A percentile compares a stretch with the other conserved stretches of the same genome.
phyloP scores from a whole-genome alignment of 1,140 invertebrate species.

The Pissodes strobi region DNA sequence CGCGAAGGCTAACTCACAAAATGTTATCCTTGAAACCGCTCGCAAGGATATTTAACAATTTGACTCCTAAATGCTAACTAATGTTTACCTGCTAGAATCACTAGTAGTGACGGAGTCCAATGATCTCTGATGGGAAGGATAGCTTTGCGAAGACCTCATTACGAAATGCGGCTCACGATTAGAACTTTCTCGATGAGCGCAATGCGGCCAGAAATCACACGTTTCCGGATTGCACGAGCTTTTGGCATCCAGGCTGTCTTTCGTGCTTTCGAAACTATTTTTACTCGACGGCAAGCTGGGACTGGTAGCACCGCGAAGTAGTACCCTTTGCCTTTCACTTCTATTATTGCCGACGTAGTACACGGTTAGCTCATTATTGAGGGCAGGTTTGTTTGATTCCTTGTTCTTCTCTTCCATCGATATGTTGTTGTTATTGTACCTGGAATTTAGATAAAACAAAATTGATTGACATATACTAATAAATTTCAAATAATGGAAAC shows the following conservation, averaged over 20 bases:
- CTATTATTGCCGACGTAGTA: conserved; percentile 56
- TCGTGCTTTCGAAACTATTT: conserved; percentile 34
- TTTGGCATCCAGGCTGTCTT: conserved; percentile 34
- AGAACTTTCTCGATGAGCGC: conserved; percentile 57
- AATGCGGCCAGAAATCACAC: conserved; percentile 65
- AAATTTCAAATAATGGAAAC: too few species aligned
- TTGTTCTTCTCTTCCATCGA: conserved; percentile 52
- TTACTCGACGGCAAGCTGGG: conserved; percentile 47
- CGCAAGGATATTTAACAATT: not conserved
- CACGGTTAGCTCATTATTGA: conserved; percentile 56
- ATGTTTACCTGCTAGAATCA: conserved; percentile 28
- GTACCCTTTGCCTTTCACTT: conserved; percentile 50
- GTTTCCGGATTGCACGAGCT: conserved; percentile 59
- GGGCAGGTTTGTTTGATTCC: conserved; percentile 47
- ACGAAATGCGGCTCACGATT: conserved; percentile 34
- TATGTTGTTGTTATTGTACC: conserved; percentile 55
- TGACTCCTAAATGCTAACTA: not conserved
- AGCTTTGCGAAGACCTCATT: conserved; percentile 64
- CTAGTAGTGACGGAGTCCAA: conserved; percentile 42
- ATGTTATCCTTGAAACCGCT: too few species aligned
- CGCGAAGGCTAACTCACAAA: not conserved
- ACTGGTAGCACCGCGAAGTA: conserved; percentile 60
- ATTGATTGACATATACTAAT: too few species aligned
- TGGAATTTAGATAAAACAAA: too few species aligned
- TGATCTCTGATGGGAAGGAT: conserved; percentile 59